phyloP scores from a whole-genome alignment of 2,113 vertebrate species.

The Grus americana region DNA sequence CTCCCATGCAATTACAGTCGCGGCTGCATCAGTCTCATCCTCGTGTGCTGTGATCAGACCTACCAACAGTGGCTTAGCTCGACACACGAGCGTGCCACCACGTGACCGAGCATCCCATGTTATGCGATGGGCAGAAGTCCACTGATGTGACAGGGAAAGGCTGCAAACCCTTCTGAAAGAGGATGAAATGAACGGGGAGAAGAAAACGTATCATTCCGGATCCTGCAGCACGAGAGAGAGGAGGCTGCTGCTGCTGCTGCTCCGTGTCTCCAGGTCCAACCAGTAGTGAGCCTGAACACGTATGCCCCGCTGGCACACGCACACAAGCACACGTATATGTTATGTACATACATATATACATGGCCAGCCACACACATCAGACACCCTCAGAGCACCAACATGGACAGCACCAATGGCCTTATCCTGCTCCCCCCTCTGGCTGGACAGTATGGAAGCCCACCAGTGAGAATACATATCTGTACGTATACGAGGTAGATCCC shows the following conservation, averaged over 20 bases:
- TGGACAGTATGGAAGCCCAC: background rate
- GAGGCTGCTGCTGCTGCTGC: background rate
- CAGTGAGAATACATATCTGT: background rate
- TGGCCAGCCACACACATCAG: background rate
- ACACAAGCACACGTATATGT: background rate
- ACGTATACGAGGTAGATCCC: background rate
- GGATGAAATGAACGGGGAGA: background rate
- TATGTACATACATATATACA: accelerated
- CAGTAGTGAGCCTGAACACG: background rate
- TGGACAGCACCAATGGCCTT: background rate
- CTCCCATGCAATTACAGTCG: background rate
- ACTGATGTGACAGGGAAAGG: background rate
- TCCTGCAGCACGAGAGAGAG: background rate
- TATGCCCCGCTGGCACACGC: background rate
- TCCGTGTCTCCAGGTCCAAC: background rate
- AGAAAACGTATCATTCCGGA: background rate
- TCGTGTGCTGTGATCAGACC: background rate
- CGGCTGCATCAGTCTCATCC: background rate
- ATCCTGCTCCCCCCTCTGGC: background rate
- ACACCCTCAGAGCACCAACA: background rate
- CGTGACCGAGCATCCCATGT: background rate
- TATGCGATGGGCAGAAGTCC: background rate
- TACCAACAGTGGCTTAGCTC: background rate
- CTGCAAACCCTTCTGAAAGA: background rate
- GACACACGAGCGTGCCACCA: too few relatives aligned